Evolutionary conservation across 2,888 invertebrate genomes (phyloP).

Genomic region (Catocala sponsa): DNA sequence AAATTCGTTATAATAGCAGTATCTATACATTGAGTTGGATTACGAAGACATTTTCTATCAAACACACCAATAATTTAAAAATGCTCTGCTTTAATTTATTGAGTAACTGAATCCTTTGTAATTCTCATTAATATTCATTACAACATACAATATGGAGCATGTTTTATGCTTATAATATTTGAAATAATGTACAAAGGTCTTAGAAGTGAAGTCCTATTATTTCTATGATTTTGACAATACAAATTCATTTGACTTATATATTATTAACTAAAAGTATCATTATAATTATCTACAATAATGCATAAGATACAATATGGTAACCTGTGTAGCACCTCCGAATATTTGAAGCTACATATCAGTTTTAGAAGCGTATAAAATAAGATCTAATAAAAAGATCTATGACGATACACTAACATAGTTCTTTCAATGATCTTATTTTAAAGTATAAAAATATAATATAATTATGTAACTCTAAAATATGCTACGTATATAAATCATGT

Average conservation of each 20-base stretch:
- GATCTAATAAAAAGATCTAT: conserved; percentile 43
- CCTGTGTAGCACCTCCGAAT: conserved; percentile 77
- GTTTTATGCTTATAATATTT: background rate
- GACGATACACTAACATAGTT: conserved; percentile 36
- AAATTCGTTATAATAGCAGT: conserved; percentile 52
- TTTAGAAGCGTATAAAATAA: conserved; percentile 44
- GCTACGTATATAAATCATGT: conserved; percentile 42
- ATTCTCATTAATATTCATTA: conserved; percentile 8
- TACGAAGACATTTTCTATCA: conserved; percentile 16
- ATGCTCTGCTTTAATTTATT: conserved; percentile 19
- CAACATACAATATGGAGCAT: background rate
- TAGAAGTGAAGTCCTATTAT: background rate
- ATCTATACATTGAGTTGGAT: conserved; percentile 25
- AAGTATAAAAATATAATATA: conserved; percentile 43
- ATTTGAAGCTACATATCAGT: conserved; percentile 54
- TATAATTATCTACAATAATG: conserved; percentile 65
- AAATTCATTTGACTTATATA: conserved; percentile 23
- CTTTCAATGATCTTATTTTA: conserved; percentile 48
- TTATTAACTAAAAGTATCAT: conserved; percentile 51
- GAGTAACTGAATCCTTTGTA: conserved; percentile 1
- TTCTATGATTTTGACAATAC: background rate
- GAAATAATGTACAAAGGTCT: no score
- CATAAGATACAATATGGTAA: conserved; percentile 77
- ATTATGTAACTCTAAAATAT: conserved; percentile 46
- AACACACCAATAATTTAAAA: conserved; percentile 18